phyloP scores from a whole-genome alignment of 1,140 invertebrate genomes.

The Trachymyrmex septentrionalis region DNA sequence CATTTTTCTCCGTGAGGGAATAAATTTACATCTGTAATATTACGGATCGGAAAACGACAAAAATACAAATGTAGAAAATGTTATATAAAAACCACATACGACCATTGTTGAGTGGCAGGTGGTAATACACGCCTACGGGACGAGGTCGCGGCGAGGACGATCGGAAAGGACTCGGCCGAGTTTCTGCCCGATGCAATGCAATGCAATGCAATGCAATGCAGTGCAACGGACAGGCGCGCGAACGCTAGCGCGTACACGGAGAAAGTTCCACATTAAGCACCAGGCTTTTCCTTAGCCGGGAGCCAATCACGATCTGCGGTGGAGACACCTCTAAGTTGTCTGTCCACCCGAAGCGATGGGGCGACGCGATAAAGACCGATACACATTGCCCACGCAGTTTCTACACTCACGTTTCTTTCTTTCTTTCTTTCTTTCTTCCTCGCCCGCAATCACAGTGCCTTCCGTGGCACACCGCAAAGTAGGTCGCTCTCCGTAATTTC shows the following conservation, averaged over 20 bases:
- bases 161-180: constrained; percentile 58
- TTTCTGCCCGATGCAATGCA: background rate
- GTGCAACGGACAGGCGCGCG: constrained; percentile 18
- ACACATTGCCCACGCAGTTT: constrained; percentile 65
- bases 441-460: constrained; percentile 21
- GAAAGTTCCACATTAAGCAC: constrained; percentile 47
- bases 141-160: constrained; percentile 73
- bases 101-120: constrained; percentile 28
- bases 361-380: constrained; percentile 59
- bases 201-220: background rate
- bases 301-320: constrained; percentile 41
- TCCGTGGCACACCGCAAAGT: constrained; percentile 27
- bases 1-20: background rate
- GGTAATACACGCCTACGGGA: constrained; percentile 61
- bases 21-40: background rate
- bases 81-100: background rate
- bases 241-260: constrained; percentile 5
- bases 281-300: constrained; percentile 52
- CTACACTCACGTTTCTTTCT: constrained; percentile 30
- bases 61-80: background rate
- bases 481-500: constrained; percentile 69
- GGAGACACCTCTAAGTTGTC: constrained; percentile 31
- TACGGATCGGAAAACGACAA: background rate
- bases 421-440: constrained; percentile 3
- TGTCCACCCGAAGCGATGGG: constrained; percentile 30